These are phyloP conservation scores for Myanophis thanlyinensis DNA, from an alignment of 2,113 vertebrate genomes.

Conservation along the genomic window DNA sequence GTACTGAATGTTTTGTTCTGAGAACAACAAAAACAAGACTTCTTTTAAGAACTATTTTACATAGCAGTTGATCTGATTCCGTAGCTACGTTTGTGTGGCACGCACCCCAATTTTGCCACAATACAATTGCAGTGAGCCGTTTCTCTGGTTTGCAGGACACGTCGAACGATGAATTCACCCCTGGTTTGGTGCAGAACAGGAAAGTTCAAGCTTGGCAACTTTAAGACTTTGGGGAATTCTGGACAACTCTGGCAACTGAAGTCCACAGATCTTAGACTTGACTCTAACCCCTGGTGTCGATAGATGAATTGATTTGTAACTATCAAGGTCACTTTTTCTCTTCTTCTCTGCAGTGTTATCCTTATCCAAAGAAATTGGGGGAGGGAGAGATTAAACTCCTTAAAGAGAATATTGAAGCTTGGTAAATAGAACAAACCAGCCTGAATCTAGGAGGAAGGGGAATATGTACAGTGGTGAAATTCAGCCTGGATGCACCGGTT, in stretches of 20 bases:
- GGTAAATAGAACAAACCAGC: not conserved
- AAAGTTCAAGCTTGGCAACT: not conserved
- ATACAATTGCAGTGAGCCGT: not conserved
- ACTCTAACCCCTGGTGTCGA: not conserved
- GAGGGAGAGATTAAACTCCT: rapidly evolving
- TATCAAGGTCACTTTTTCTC: not conserved
- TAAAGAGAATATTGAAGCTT: not conserved
- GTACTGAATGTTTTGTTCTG: not conserved
- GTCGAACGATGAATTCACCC: not conserved
- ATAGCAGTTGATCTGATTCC: not conserved
- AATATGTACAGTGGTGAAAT: too few species aligned
- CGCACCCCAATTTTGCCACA: not conserved
- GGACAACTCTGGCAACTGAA: not conserved
- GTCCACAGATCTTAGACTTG: not conserved
- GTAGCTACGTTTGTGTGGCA: not conserved
- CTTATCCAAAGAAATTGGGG: not conserved
- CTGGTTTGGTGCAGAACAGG: not conserved
- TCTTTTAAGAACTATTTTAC: not conserved
- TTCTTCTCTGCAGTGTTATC: not conserved
- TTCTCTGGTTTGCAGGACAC: not conserved
- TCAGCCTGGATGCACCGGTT: too few species aligned
- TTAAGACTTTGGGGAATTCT: too few species aligned
- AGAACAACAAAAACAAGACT: not conserved
- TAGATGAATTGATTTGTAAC: not conserved
- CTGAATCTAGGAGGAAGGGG: not conserved